Evolutionary conservation across 2,113 vertebrate genomes (phyloP).

Genomic region (Dasyprocta punctata): DNA sequence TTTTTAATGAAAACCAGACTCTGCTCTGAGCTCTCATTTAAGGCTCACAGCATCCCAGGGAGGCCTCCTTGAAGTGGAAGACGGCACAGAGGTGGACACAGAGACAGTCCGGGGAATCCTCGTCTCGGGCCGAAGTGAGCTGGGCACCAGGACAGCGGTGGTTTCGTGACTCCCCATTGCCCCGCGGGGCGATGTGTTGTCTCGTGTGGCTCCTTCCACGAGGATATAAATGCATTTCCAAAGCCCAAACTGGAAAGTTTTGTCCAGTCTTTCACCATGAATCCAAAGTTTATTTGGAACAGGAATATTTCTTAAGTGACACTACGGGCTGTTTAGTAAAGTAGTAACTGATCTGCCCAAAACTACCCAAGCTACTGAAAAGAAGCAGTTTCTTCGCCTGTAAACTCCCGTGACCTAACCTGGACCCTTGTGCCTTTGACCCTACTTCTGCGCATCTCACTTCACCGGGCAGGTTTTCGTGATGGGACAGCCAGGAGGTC

Average conservation of each 20-base stretch:
- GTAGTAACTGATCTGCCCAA: constrained; percentile 20
- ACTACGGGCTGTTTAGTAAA: background rate
- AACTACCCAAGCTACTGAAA: background rate
- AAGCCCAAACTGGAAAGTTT: constrained; percentile 9
- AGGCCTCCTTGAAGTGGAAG: background rate
- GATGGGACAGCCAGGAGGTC: background rate
- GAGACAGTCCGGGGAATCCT: background rate
- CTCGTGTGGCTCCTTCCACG: background rate
- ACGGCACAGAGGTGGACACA: background rate
- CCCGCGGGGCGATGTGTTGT: background rate
- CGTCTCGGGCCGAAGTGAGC: background rate
- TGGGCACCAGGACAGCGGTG: background rate
- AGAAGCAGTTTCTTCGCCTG: constrained; percentile 25
- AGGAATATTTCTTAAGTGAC: constrained; percentile 56
- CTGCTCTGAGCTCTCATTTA: background rate
- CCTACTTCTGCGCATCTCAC: constrained; percentile 29
- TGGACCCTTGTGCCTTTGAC: constrained; percentile 57
- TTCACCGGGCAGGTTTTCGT: background rate
- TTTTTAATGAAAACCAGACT: constrained; percentile 37
- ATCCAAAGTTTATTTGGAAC: constrained; percentile 43
- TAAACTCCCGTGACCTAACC: constrained; percentile 34
- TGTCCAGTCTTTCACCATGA: constrained; percentile 13
- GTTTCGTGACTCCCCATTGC: background rate
- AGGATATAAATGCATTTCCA: background rate
- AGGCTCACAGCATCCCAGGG: background rate